phyloP scores from a whole-genome alignment of 35 echinoderm and acorn worm species.

The Amphiura filiformis region DNA sequence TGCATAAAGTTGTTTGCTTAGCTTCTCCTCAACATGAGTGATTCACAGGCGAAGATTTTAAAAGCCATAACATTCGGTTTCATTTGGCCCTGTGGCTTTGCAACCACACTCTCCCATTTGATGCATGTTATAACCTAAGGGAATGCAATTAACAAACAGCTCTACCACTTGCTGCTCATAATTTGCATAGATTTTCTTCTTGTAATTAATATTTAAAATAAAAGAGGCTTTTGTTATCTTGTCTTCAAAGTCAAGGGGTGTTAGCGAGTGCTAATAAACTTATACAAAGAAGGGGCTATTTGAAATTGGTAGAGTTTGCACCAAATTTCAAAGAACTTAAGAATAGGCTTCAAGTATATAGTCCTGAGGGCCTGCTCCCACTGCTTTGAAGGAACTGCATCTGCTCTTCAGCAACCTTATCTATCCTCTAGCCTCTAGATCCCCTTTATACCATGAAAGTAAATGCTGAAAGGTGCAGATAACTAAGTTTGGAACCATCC shows the following conservation, averaged over 20 bases:
- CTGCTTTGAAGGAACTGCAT: too few relatives aligned
- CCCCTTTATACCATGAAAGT: too few relatives aligned
- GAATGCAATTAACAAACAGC: neutral
- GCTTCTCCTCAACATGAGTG: neutral
- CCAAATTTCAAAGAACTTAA: too few relatives aligned
- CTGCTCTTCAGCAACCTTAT: too few relatives aligned
- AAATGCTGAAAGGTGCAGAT: too few relatives aligned
- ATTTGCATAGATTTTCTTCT: neutral
- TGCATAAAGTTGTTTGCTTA: slow-evolving; percentile 1
- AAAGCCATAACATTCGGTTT: neutral
- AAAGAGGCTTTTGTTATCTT: neutral
- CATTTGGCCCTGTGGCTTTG: neutral
- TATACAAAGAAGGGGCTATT: too few relatives aligned
- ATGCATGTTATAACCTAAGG: neutral
- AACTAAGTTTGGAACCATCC: too few relatives aligned
- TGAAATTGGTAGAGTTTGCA: too few relatives aligned
- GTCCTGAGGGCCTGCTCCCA: too few relatives aligned
- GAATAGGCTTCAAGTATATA: too few relatives aligned
- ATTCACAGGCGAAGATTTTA: neutral
- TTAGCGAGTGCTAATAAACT: too few relatives aligned
- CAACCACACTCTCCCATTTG: neutral
- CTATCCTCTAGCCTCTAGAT: too few relatives aligned
- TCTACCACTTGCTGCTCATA: neutral
- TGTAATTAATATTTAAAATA: neutral
- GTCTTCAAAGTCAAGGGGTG: neutral